Base-by-base conservation (phyloP, 2,113 vertebrate genomes). In the Gulo gulo region DNA sequence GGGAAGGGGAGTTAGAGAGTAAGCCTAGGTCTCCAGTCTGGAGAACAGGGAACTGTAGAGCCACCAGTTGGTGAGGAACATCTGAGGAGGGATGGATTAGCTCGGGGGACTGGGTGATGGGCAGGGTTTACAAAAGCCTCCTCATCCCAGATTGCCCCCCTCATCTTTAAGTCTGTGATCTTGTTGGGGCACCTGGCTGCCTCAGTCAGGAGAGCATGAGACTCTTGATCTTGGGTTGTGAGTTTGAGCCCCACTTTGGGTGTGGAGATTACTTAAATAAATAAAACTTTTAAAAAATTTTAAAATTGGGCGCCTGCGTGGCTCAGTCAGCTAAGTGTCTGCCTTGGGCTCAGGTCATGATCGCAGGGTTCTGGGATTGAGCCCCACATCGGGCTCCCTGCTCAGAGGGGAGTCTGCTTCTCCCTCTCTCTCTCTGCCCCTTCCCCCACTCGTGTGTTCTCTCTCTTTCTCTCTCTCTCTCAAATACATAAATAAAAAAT, bases 61-160 rank as follows among this genome's bases (percentile, higher is more conserved):
- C 21, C 31, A 18, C 84, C 7, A 67, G 20, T 11, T 6, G 2
- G 26, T 34, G 7, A 59, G 52, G 12, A 34, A 14, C 18, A 3
- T 24, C 36, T 6, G 69, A 23, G 86, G 52, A 45, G 45, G 42
- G 15, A 4, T 0, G 0, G 36, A 52, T 57, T 52, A 31, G 26
- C 7, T 6, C 11, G 10, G 18, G 63, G 69, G 29, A 20, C 15
- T 4, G 57, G 57, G 20, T 4, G 15, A 14, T 36, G 59, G 1
- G 0, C 3, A 5, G 10, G 21, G 34, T 36, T 20, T 36, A 50
- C 34, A 52, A 15, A 29, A 31, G 57, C 34, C 45, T 61, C 7
- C 73, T 15, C 10, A 1, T n/a, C 23, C 31, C 34, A 50, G 42
- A 6, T 3, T 0, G 1, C 42, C 14, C 14, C 39, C 14, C 31